These are phyloP conservation scores for Drosophila orosa DNA, from an alignment of 1,140 invertebrate species.

Conservation along the genomic window DNA sequence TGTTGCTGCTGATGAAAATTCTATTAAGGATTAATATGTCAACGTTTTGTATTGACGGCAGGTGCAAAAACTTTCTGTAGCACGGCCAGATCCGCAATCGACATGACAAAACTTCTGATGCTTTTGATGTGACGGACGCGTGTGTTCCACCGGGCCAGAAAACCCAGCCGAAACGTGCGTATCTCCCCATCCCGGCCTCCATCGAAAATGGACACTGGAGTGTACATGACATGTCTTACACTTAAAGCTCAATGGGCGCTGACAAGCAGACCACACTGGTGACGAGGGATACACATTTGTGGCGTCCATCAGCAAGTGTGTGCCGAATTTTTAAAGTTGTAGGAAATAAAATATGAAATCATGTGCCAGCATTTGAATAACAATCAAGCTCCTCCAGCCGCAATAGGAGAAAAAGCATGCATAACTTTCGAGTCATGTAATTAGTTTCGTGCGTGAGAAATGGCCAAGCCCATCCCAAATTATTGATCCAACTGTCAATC, in stretches of 20 bases:
- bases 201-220: constrained; percentile 53
- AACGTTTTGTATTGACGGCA: constrained; percentile 62
- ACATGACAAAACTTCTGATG: constrained; percentile 76
- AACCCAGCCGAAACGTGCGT: not conserved
- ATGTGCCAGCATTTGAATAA: constrained; percentile 58
- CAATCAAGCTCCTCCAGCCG: constrained; percentile 30
- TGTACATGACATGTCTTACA: constrained; percentile 77
- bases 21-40: constrained; percentile 81
- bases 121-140: constrained; percentile 75
- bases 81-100: constrained; percentile 52
- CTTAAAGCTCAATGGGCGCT: constrained; percentile 67
- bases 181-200: not conserved
- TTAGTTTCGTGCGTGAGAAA: constrained; percentile 52
- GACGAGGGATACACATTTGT: constrained; percentile 63
- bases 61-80: constrained; percentile 64
- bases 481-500: constrained; percentile 66
- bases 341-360: constrained; percentile 49
- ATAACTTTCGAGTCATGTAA: constrained; percentile 60
- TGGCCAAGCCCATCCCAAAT: constrained; percentile 43
- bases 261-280: constrained; percentile 60
- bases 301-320: constrained; percentile 12
- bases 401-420: constrained; percentile 28
- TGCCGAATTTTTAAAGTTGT: constrained; percentile 60
- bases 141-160: constrained; percentile 25
- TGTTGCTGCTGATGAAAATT: constrained; percentile 67